phyloP scores from a whole-genome alignment of 2,888 invertebrate genomes.

The Caenorhabditis sulstoni region DNA sequence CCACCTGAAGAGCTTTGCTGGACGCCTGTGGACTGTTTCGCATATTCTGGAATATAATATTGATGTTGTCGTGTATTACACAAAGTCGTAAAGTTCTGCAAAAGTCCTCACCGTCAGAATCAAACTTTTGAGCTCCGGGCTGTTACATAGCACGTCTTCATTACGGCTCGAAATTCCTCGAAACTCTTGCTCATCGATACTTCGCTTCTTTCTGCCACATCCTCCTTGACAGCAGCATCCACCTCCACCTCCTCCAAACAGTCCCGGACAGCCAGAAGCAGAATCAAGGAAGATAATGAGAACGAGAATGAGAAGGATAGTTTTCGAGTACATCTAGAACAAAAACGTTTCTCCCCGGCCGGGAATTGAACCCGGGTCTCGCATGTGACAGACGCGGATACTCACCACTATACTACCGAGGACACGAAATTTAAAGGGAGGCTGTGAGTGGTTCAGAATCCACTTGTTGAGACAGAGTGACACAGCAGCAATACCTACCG shows the following conservation, averaged over 20 bases:
- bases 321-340: not conserved
- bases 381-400: slow-evolving; percentile 73
- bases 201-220: slow-evolving; percentile 52
- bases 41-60: slow-evolving; percentile 41
- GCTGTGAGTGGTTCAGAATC: not conserved
- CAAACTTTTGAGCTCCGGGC: slow-evolving; percentile 45
- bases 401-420: slow-evolving; percentile 70
- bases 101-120: slow-evolving; percentile 34
- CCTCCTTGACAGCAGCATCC: slow-evolving; percentile 42
- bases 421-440: slow-evolving; percentile 32
- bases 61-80: no score
- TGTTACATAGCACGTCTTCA: slow-evolving; percentile 51
- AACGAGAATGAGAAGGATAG: not conserved
- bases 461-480: not conserved
- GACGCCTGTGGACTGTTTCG: slow-evolving; percentile 19
- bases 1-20: slow-evolving; percentile 37
- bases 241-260: slow-evolving; percentile 49
- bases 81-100: no score
- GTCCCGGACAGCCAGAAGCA: slow-evolving; percentile 19
- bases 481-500: not conserved
- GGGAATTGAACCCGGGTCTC: slow-evolving; percentile 72
- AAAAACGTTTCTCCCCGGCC: slow-evolving; percentile 66
- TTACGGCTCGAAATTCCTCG: slow-evolving; percentile 32
- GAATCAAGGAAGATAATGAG: slow-evolving; percentile 8
- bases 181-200: slow-evolving; percentile 34